These are phyloP conservation scores for Carapus acus DNA, from an alignment of 2,797 vertebrate genomes.

Conservation along the genomic window DNA sequence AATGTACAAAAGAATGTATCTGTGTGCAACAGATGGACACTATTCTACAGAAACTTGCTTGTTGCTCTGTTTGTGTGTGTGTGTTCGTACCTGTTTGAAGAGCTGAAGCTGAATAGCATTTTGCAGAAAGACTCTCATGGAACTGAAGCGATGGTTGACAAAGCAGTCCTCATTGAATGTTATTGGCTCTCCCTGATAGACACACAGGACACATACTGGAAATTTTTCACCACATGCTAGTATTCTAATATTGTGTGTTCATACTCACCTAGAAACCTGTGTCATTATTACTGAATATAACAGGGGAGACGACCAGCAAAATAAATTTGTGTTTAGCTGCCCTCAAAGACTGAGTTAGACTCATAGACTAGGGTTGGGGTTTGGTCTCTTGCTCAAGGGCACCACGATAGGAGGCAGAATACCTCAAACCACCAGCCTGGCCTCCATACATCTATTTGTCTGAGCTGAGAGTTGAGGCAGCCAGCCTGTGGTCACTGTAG, in stretches of 20 bases:
- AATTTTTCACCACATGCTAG: not conserved
- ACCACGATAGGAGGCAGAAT: too few relatives aligned
- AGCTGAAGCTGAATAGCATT: conserved; percentile 96
- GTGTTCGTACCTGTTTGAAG: conserved; percentile 86
- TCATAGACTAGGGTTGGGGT: too few relatives aligned
- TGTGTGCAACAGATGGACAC: not conserved
- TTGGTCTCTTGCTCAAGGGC: too few relatives aligned
- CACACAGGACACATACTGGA: conserved; percentile 1
- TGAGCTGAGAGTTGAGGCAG: too few relatives aligned
- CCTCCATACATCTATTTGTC: too few relatives aligned
- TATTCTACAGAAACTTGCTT: not conserved
- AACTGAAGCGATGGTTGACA: conserved; percentile 87
- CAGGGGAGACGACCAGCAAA: too few relatives aligned
- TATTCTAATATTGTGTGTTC: not conserved
- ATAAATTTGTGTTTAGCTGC: too few relatives aligned
- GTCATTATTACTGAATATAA: too few relatives aligned
- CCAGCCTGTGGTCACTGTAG: too few relatives aligned
- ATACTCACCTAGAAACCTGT: too few relatives aligned
- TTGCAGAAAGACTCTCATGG: conserved; percentile 93
- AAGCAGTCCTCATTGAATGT: conserved; percentile 92
- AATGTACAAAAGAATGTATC: not conserved
- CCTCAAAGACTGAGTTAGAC: too few relatives aligned
- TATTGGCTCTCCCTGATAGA: conserved; percentile 86
- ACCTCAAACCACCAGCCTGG: too few relatives aligned
- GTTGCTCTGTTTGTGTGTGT: conserved; percentile 6